Evolutionary conservation across 2,888 invertebrate species (phyloP), one percentile per base, ranked within the genome.

Genomic region (Trichopria drosophilae): DNA sequence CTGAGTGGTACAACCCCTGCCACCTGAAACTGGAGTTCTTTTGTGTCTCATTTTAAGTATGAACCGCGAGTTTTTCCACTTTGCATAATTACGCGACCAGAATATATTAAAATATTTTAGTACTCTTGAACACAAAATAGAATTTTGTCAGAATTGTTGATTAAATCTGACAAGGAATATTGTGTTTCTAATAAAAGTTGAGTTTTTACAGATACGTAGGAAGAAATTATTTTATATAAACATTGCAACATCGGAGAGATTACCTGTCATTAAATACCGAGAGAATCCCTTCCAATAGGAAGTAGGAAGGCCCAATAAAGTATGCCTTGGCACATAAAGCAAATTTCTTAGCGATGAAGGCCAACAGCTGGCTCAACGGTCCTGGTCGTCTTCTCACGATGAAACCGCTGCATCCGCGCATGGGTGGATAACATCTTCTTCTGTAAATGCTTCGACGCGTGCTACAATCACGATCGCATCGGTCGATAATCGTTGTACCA

Each of bases 301-400:
- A 68, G 46, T 56, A 64, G 0, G 71, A 68, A 9, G 71, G 70
- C 4, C 51, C 53, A 19, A 71, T 46, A 26, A 71, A 39, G 13
- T 69, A 57, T 20, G 62, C 60, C 36, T 56, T 66, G 5, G 71
- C 67, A 29, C 67, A 70, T 4, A 53, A 41, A 4, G 63, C 60
- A 32, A 71, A 51, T 50, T 65, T 65, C 28, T 49, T 44, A 7
- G 66, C 63, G 23, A 71, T 53, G 36, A 68, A 67, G 5, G 61
- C 62, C 24, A 71, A 53, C 5, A 71, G 41, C 29, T 65, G 66
- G 15, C 67, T 68, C 9, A 71, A 63, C 1, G 69, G 67, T 24
- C 68, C 63, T 1, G 67, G 69, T 44, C 63, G 59, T 42, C 64
- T 62, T 34, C 71, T 65, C 13, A 55, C 43, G 16, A 51, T 53